Percentiles rank a stretch among this genome's conserved stretches.
Evolutionary conservation across 2,113 vertebrate genomes (phyloP).

Genomic region (Brachyhypopomus gauderio): DNA sequence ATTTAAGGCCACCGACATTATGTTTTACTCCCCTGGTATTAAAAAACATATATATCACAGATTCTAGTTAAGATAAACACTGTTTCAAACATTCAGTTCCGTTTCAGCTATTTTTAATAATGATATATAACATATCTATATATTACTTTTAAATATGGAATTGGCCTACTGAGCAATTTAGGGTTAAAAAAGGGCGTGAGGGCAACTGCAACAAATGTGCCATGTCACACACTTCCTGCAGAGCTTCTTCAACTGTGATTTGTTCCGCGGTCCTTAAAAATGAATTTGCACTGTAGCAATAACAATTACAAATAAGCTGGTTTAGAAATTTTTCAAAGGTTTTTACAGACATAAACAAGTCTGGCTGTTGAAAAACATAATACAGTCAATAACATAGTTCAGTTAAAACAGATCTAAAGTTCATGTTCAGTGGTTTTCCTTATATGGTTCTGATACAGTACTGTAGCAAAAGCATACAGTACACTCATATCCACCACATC

Average conservation of each 20-base stretch:
- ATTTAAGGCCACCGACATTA: conserved; percentile 26
- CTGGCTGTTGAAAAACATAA: conserved; percentile 57
- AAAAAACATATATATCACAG: not conserved
- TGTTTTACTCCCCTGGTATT: conserved; percentile 6
- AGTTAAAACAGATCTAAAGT: conserved; percentile 65
- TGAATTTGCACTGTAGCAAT: not conserved
- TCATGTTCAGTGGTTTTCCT: conserved; percentile 68
- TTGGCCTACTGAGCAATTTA: not conserved
- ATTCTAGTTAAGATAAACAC: conserved; percentile 19
- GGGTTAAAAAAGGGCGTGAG: not conserved
- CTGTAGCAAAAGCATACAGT: conserved; percentile 57
- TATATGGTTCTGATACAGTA: conserved; percentile 62
- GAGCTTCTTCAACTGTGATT: not conserved
- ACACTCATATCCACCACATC: conserved; percentile 23
- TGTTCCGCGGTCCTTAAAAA: not conserved
- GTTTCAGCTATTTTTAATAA: not conserved
- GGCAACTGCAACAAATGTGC: not conserved
- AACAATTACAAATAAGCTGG: not conserved
- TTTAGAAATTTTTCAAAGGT: not conserved
- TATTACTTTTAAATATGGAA: not conserved
- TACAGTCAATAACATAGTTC: conserved; percentile 52
- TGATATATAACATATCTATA: no score
- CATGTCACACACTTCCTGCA: not conserved
- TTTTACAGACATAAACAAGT: conserved; percentile 63
- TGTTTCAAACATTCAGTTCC: not conserved